These are phyloP conservation scores for Semnornis frantzii DNA, from an alignment of 2,113 vertebrate genomes.

Conservation along the genomic window DNA sequence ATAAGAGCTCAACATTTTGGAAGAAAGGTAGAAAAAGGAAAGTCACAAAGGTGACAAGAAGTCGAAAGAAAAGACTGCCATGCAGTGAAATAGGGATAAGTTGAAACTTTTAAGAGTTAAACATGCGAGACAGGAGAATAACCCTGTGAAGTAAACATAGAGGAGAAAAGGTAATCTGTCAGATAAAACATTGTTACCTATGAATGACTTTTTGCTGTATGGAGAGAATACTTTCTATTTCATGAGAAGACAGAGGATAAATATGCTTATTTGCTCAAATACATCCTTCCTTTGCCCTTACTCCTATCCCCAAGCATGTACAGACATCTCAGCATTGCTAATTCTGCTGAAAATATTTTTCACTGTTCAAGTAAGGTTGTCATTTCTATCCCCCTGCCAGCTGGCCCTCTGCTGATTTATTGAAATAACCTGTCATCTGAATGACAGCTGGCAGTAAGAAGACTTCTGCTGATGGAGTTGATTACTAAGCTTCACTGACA, in stretches of 20 bases:
- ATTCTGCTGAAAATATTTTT: constrained; percentile 46
- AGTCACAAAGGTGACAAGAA: background rate
- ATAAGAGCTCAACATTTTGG: background rate
- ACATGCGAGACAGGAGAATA: background rate
- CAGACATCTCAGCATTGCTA: background rate
- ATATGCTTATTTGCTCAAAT: background rate
- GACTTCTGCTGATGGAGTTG: constrained; percentile 36
- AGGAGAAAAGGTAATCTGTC: background rate
- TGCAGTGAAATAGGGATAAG: background rate
- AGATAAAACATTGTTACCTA: background rate
- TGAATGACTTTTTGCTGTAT: background rate
- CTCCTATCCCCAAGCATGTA: background rate
- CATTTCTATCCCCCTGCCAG: constrained; percentile 35
- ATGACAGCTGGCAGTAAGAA: constrained; percentile 30
- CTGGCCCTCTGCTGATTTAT: constrained; percentile 28
- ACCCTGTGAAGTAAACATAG: background rate
- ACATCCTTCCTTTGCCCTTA: background rate
- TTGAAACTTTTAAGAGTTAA: background rate
- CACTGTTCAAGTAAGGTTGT: constrained; percentile 20
- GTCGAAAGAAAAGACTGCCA: background rate
- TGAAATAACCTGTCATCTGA: constrained; percentile 49
- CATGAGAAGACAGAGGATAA: background rate
- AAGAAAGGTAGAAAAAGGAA: background rate
- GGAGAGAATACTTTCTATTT: background rate
- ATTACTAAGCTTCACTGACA: constrained; percentile 54